Percentiles rank a stretch among this genome's conserved stretches.
These are phyloP conservation scores for Nephrotoma guestfalica DNA, from an alignment of 2,888 invertebrate genomes.

Conservation along the genomic window DNA sequence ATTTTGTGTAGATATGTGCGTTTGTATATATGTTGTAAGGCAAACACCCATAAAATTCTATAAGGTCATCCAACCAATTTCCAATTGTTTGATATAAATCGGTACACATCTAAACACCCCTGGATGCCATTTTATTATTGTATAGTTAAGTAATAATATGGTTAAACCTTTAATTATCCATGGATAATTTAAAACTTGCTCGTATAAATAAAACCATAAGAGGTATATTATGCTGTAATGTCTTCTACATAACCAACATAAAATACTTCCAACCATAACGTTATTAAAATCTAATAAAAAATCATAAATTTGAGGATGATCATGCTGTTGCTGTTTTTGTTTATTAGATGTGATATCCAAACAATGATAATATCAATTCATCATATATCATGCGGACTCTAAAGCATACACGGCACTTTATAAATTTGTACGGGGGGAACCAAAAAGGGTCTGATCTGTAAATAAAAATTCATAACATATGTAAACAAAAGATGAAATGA, in stretches of 20 bases:
- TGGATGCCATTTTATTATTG: not conserved
- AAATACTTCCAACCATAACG: not conserved
- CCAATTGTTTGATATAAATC: not conserved
- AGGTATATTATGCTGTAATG: not conserved
- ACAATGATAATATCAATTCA: not conserved
- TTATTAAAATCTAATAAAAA: not conserved
- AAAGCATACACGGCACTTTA: not conserved
- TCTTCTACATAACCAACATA: not conserved
- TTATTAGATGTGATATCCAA: not conserved
- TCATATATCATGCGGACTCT: not conserved
- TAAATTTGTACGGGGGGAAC: not conserved
- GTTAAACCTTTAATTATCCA: not conserved
- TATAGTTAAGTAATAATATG: not conserved
- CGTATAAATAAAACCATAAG: not conserved
- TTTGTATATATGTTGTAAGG: no score
- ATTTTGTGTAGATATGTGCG: not conserved
- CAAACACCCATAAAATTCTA: not conserved
- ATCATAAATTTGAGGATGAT: not conserved
- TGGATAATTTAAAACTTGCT: not conserved
- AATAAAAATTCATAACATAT: constrained; percentile 14
- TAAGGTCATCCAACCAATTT: not conserved
- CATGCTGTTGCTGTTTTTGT: not conserved
- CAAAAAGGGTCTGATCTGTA: not conserved
- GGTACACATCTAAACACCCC: not conserved
- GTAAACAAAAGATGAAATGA: constrained; percentile 17